These are phyloP conservation scores for Pomacea canaliculata DNA, from an alignment of 2,888 invertebrate species.

Conservation along the genomic window DNA sequence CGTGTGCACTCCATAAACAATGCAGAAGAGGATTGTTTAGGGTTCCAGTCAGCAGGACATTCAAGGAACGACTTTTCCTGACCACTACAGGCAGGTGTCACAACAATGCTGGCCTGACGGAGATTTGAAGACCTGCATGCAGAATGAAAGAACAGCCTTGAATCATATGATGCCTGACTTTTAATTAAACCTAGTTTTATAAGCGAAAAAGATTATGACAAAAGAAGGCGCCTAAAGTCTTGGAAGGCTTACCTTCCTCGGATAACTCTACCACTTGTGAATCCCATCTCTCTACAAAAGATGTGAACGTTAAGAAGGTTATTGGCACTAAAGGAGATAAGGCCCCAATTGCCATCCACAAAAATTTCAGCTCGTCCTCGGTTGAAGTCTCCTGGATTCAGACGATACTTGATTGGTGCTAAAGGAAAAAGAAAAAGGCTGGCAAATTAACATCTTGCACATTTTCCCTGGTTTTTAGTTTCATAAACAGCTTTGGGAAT, in stretches of 20 bases:
- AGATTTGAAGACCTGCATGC: no score
- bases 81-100: background rate
- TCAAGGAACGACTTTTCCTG: no score
- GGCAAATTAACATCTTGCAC: no score
- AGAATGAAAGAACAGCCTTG: no score
- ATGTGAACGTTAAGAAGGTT: constrained; percentile 45
- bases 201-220: no score
- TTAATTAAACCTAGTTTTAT: no score
- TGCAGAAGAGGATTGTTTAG: background rate
- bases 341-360: constrained; percentile 48
- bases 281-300: constrained; percentile 49
- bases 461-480: no score
- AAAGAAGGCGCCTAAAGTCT: no score
- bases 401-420: constrained; percentile 49
- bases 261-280: constrained; percentile 2
- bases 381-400: constrained; percentile 37
- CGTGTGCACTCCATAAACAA: background rate
- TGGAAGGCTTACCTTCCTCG: background rate
- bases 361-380: constrained; percentile 53
- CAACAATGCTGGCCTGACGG: background rate
- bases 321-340: constrained; percentile 44
- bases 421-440: background rate
- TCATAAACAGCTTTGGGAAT: no score
- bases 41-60: no score
- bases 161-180: no score